These are phyloP conservation scores for Fundulus diaphanus DNA, from an alignment of 2,797 vertebrate genomes.

Conservation along the genomic window DNA sequence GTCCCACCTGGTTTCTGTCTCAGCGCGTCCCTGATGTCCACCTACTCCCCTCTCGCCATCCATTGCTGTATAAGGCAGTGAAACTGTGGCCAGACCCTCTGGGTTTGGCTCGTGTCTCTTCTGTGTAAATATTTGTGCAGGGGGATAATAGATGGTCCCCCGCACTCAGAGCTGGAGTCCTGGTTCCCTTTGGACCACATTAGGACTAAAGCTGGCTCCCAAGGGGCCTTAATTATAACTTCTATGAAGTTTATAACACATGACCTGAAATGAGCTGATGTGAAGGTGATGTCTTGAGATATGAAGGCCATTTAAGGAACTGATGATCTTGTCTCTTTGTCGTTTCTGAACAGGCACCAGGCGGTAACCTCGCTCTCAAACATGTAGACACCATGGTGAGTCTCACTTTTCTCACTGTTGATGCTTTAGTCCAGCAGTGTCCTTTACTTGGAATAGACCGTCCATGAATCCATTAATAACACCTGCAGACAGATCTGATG, in stretches of 20 bases:
- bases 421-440: conserved; percentile 1
- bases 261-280: not conserved
- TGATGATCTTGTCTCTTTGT: conserved; percentile 31
- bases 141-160: conserved; percentile 77
- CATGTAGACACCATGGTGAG: conserved; percentile 90
- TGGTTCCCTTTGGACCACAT: conserved; percentile 63
- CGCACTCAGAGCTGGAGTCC: conserved; percentile 57
- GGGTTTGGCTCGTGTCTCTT: conserved; percentile 70
- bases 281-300: too few species aligned
- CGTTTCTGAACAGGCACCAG: conserved; percentile 79
- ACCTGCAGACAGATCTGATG: not conserved
- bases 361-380: conserved; percentile 84
- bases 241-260: conserved; percentile 1
- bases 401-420: conserved; percentile 33
- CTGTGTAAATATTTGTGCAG: conserved; percentile 82
- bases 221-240: conserved; percentile 19
- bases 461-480: not conserved
- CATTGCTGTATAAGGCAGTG: conserved; percentile 82
- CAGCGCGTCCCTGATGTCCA: not conserved
- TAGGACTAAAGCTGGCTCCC: conserved; percentile 67
- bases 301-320: too few species aligned
- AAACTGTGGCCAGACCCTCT: conserved; percentile 51
- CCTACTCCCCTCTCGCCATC: conserved; percentile 24
- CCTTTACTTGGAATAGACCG: conserved; percentile 12
- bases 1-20: not conserved